A percentile compares a stretch with the other conserved stretches of the same genome.
Conservation (phyloP, 2,113 vertebrate genomes). For the Pelobates fuscus region DNA sequence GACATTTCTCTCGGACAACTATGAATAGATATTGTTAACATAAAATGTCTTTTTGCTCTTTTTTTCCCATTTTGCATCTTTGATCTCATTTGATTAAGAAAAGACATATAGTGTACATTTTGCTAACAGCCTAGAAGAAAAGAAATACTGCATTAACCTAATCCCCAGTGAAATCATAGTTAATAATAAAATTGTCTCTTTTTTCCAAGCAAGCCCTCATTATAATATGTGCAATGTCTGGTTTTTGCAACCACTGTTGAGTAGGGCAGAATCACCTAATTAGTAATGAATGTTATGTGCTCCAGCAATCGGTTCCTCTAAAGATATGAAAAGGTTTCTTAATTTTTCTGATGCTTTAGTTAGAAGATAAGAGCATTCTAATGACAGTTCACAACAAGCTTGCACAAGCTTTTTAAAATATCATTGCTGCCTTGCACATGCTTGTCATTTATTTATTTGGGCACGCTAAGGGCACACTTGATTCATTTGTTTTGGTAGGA, state of each 20-base stretch:
- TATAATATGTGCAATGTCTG: constrained; percentile 51
- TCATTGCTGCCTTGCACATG: constrained; percentile 89
- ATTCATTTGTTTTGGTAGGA: constrained; percentile 92
- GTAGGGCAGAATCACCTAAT: constrained; percentile 55
- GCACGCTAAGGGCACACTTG: constrained; percentile 83
- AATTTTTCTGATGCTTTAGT: constrained; percentile 68
- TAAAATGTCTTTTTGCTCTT: neutral
- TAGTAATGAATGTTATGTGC: constrained; percentile 54
- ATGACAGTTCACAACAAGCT: constrained; percentile 85
- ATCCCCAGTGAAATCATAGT: constrained; percentile 35
- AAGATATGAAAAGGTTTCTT: constrained; percentile 54
- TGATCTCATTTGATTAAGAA: constrained; percentile 38
- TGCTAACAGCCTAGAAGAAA: constrained; percentile 46
- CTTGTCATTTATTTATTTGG: constrained; percentile 93
- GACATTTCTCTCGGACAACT: constrained; percentile 16
- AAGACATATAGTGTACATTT: constrained; percentile 34
- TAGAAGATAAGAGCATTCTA: constrained; percentile 81
- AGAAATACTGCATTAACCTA: constrained; percentile 50
- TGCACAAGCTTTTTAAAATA: constrained; percentile 97
- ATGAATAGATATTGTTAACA: constrained; percentile 47
- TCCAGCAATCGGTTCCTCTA: constrained; percentile 50
- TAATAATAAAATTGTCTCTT: constrained; percentile 48
- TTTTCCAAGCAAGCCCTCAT: constrained; percentile 45
- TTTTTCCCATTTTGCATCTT: constrained; percentile 29
- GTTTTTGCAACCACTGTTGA: constrained; percentile 45